A percentile compares a stretch with the other conserved stretches of the same genome.
Evolutionary conservation across 92 coral and sea anemone genomes (phyloP).

Genomic region (Phenganax subtilis): DNA sequence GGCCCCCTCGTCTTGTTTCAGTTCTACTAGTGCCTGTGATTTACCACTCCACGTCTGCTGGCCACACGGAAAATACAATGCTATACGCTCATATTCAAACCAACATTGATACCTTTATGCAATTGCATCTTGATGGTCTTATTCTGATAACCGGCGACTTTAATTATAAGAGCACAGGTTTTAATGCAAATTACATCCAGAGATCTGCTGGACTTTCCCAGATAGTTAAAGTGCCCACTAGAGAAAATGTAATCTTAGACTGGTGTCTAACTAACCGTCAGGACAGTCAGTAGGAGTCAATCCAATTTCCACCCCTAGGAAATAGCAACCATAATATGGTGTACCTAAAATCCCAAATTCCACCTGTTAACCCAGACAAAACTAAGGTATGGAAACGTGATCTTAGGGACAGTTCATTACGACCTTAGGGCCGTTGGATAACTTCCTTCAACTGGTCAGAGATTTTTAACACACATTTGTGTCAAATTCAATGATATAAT

Average conservation of each 20-base stretch:
- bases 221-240: constrained; percentile 10
- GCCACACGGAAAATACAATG: neutral
- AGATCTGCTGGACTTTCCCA: constrained; percentile 1
- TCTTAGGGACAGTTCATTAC: constrained; percentile 6
- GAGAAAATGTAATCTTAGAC: constrained; percentile 13
- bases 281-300: neutral
- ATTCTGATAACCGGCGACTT: too few relatives aligned
- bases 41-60: constrained; percentile 14
- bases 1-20: neutral
- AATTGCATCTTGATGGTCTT: neutral
- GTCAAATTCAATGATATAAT: constrained; percentile 3
- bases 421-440: constrained; percentile 19
- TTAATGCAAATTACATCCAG: too few relatives aligned
- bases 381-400: neutral
- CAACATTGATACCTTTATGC: neutral
- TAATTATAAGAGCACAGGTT: too few relatives aligned
- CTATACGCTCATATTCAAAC: neutral
- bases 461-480: neutral
- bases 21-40: neutral
- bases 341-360: neutral
- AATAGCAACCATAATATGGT: constrained; percentile 9
- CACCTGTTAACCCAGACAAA: neutral
- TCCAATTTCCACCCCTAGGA: constrained; percentile 22
- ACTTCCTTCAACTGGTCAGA: constrained; percentile 18
- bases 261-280: constrained; percentile 20